Conservation (phyloP, 2,797 vertebrate genomes). For the Streptopelia turtur region DNA sequence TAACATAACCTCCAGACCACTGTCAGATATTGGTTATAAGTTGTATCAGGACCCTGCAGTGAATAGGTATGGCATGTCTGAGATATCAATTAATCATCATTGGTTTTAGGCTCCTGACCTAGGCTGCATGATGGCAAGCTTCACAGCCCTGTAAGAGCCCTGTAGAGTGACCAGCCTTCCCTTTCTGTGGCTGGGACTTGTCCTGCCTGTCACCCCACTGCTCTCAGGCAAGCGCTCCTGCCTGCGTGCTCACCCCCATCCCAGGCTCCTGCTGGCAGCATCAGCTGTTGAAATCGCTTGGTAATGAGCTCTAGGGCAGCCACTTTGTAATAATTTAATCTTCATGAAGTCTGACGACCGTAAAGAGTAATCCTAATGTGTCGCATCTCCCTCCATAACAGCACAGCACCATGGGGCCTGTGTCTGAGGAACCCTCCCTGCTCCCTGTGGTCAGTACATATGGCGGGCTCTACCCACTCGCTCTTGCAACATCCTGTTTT, state of each 20-base stretch:
- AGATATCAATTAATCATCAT: background rate
- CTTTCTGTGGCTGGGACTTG: background rate
- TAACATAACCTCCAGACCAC: background rate
- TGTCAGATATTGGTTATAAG: background rate
- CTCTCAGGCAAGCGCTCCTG: background rate
- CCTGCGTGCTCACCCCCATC: background rate
- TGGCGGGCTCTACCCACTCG: background rate
- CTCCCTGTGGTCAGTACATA: background rate
- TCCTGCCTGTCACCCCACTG: background rate
- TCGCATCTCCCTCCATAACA: background rate
- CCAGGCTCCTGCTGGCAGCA: background rate
- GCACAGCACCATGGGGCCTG: background rate
- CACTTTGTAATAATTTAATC: background rate
- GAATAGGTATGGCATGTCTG: background rate
- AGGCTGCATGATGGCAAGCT: background rate
- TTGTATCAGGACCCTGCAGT: background rate
- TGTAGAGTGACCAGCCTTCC: background rate
- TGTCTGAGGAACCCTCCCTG: background rate
- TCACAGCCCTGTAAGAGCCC: background rate
- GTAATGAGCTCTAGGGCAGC: background rate
- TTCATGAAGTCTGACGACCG: background rate
- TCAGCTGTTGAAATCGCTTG: background rate
- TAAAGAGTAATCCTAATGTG: rapidly evolving
- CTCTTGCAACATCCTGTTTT: background rate
- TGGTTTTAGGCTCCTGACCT: background rate